Conservation (phyloP, 2,888 invertebrate species). For the Eucera pruinosa region DNA sequence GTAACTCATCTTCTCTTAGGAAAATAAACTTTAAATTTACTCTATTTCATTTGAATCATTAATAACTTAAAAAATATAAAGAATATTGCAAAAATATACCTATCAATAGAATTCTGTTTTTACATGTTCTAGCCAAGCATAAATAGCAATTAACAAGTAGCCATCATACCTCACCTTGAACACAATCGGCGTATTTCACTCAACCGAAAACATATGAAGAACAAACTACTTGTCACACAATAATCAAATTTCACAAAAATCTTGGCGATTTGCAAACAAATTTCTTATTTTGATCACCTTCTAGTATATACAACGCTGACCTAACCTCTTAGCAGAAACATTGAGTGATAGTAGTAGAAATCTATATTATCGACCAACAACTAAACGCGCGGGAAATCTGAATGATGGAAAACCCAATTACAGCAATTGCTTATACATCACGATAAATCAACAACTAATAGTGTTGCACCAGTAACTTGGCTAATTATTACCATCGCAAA, state of each 20-base stretch:
- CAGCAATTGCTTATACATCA: background rate
- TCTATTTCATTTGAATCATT: background rate
- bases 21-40: conserved; percentile 1
- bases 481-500: conserved; percentile 49
- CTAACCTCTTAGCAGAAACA: background rate
- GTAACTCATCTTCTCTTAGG: background rate
- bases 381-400: conserved; percentile 41
- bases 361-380: conserved; percentile 42
- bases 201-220: background rate
- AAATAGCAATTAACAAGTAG: conserved; percentile 12
- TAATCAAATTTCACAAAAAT: background rate
- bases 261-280: background rate
- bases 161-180: background rate
- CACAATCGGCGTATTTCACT: background rate
- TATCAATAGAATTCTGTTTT: background rate
- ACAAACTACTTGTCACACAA: too few species aligned
- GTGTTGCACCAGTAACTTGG: conserved; percentile 26
- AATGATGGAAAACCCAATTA: conserved; percentile 6
- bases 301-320: background rate
- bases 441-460: conserved; percentile 29
- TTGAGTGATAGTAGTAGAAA: conserved; percentile 17
- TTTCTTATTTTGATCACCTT: background rate
- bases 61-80: background rate
- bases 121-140: background rate
- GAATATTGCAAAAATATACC: background rate